Conservation (phyloP, 2,797 vertebrate species). For the Enteromius anoplus region DNA sequence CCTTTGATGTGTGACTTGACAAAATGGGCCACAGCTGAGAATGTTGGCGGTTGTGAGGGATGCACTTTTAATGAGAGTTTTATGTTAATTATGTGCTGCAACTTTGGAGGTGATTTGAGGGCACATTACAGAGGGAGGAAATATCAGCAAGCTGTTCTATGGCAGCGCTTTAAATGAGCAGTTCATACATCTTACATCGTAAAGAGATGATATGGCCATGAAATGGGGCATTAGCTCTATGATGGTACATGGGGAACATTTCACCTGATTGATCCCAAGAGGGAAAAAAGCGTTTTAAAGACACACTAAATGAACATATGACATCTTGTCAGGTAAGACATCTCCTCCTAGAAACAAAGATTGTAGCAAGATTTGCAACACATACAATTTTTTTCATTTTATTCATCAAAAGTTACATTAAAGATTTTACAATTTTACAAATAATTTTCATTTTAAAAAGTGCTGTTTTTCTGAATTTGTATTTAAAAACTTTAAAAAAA, state of each 20-base stretch:
- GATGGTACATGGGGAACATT: background rate
- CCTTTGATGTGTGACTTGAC: constrained; percentile 38
- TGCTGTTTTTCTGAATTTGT: background rate
- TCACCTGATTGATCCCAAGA: constrained; percentile 4
- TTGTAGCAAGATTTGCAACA: too few relatives aligned
- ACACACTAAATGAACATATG: background rate
- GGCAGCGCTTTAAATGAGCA: constrained; percentile 28
- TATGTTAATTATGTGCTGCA: constrained; percentile 49
- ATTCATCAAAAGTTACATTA: background rate
- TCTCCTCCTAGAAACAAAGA: background rate
- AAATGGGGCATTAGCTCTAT: constrained; percentile 27
- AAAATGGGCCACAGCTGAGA: constrained; percentile 38
- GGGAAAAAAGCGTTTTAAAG: background rate
- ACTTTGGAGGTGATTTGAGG: constrained; percentile 43
- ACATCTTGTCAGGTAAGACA: background rate
- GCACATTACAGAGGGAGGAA: constrained; percentile 21
- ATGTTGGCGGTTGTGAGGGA: constrained; percentile 29
- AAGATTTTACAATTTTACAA: background rate
- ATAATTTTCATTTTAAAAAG: background rate
- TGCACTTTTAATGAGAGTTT: constrained; percentile 34
- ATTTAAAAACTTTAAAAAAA: background rate
- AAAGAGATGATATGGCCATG: constrained; percentile 20
- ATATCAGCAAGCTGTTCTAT: constrained; percentile 26
- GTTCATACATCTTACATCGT: constrained; percentile 16
- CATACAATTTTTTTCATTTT: too few relatives aligned